Evolutionary conservation across 2,797 vertebrate species (phyloP).

Genomic region (Gobio occitaniae): DNA sequence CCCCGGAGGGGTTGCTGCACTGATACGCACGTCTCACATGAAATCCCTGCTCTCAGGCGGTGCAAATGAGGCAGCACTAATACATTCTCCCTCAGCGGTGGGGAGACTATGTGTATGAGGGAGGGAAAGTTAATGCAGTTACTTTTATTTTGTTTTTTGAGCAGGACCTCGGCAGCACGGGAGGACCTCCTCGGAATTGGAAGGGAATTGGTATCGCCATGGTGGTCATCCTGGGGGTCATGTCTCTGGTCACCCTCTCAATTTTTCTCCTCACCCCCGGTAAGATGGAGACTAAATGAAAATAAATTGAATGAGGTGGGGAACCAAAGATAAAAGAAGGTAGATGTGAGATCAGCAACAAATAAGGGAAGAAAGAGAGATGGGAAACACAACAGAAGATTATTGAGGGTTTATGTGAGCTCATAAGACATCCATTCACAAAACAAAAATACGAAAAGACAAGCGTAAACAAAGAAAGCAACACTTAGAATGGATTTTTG

Average conservation of each 20-base stretch:
- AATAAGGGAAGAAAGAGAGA: constrained; percentile 21
- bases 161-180: constrained; percentile 78
- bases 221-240: constrained; percentile 83
- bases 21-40: constrained; percentile 60
- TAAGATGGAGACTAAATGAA: constrained; percentile 62
- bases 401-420: constrained; percentile 17
- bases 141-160: constrained; percentile 9
- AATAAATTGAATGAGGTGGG: constrained; percentile 13
- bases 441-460: constrained; percentile 7
- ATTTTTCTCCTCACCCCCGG: constrained; percentile 84
- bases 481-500: not conserved
- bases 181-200: constrained; percentile 85
- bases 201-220: constrained; percentile 85
- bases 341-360: constrained; percentile 20
- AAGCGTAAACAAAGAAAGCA: constrained; percentile 9
- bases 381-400: constrained; percentile 7
- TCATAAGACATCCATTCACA: constrained; percentile 34
- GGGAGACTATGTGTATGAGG: constrained; percentile 33
- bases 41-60: constrained; percentile 59
- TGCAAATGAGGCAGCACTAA: constrained; percentile 78
- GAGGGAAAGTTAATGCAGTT: constrained; percentile 14
- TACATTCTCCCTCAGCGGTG: constrained; percentile 64
- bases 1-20: constrained; percentile 60
- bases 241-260: constrained; percentile 83
- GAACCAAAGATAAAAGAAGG: constrained; percentile 22